Base-by-base conservation (phyloP, 2,113 vertebrate genomes). In the Limanda limanda region DNA sequence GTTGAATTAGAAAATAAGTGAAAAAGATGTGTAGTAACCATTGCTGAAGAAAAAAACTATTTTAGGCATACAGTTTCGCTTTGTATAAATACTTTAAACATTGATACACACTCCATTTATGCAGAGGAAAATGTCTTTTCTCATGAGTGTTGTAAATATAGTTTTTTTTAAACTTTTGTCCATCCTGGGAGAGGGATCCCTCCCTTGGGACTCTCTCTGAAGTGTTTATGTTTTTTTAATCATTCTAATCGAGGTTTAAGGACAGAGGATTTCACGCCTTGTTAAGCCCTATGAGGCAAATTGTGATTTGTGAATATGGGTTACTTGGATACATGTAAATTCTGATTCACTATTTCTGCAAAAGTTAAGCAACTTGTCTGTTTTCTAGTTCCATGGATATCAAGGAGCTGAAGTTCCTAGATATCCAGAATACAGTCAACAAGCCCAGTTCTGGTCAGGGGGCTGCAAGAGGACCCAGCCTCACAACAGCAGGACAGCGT, bases 351-450 rank as follows among this genome's bases (percentile, higher is more conserved):
- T 18, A 48, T 48, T 25, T 45, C 8, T 1, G 17, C n/a, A 12
- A 60, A 59, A 79, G 20, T 4, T 64, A 24, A 45, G 5, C 52
- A 2, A 25, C 17, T 25, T 51, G 5, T 56, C 51, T 54, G 21
- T 59, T 5, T 48, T 81, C 14, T 14, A 97, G 96, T 94, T 95
- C 95, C 67, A 94, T 95, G 85, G 96, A 97, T 86, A 96, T 98
- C 58, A 96, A 93, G 1, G 95, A 97, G 76, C 83, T 97, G 86
- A 97, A 97, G 93, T 96, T 97, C 51, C 82, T 97, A 84, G 95
- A 85, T 24, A 72, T 86, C 21, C 85, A 86, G 37, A 81, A 59
- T 1, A 64, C 91, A 0, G 91, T 21, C 45, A 60, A 48, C 42
- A 81, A 81, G 68, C 40, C 86, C 55, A 86, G 93, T 62, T 92